phyloP scores from a whole-genome alignment of 2,797 vertebrate genomes.

The Pseudochaenichthys georgianus region DNA sequence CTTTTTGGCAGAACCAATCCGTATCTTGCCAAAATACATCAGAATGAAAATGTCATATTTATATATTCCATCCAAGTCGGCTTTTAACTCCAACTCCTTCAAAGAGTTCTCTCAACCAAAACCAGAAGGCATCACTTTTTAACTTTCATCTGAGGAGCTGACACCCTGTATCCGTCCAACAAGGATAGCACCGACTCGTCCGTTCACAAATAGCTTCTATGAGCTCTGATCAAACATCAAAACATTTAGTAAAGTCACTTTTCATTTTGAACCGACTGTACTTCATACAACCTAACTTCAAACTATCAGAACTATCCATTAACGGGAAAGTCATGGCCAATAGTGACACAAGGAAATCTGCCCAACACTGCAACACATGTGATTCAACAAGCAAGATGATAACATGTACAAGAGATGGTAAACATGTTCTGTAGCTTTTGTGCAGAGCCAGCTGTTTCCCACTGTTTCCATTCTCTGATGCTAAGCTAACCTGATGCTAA shows the following conservation, averaged over 20 bases:
- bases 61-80: not conserved
- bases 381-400: not conserved
- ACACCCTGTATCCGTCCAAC: not conserved
- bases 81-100: conserved; percentile 6
- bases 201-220: too few species aligned
- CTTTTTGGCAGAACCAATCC: not conserved
- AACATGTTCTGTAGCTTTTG: not conserved
- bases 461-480: not conserved
- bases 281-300: too few species aligned
- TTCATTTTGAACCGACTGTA: too few species aligned
- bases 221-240: too few species aligned
- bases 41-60: not conserved
- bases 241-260: too few species aligned
- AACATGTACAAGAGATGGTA: not conserved
- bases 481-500: not conserved
- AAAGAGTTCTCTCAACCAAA: not conserved
- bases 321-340: too few species aligned
- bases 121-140: not conserved
- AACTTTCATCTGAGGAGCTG: not conserved
- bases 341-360: too few species aligned
- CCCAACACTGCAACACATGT: too few species aligned
- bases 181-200: not conserved
- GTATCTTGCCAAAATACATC: not conserved
- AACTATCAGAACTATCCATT: too few species aligned
- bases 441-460: not conserved